These are phyloP conservation scores for Neoascia interrupta DNA, from an alignment of 2,888 invertebrate genomes.

Conservation along the genomic window DNA sequence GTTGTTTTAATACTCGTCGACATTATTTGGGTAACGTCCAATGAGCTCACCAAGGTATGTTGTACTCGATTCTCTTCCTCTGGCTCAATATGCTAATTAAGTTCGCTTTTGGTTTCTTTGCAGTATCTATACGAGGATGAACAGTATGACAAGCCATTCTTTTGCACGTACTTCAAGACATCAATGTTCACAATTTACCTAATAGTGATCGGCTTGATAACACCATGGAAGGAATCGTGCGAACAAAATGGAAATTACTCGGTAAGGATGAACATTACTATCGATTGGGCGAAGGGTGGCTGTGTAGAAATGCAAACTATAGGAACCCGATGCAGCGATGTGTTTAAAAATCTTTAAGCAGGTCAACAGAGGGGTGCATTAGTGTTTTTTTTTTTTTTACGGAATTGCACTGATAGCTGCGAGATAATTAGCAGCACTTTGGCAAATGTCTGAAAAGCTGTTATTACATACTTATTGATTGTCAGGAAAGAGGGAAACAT, in stretches of 20 bases:
- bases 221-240: conserved; percentile 94
- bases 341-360: too few species aligned
- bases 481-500: too few species aligned
- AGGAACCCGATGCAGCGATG: too few species aligned
- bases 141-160: conserved; percentile 95
- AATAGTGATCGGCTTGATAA: conserved; percentile 92
- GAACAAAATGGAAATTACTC: conserved; percentile 86
- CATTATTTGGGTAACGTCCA: conserved; percentile 96
- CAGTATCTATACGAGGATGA: conserved; percentile 93
- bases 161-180: conserved; percentile 96
- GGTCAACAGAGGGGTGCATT: too few species aligned
- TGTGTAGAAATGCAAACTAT: too few species aligned
- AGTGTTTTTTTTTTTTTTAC: too few species aligned
- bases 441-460: too few species aligned
- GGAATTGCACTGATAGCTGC: too few species aligned
- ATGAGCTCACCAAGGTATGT: conserved; percentile 94
- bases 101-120: conserved; percentile 77
- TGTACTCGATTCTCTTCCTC: not conserved
- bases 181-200: conserved; percentile 96
- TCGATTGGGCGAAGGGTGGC: too few species aligned
- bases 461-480: too few species aligned
- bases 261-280: conserved; percentile 80
- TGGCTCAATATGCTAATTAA: not conserved
- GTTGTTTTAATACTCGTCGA: conserved; percentile 94
- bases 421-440: too few species aligned